Conservation (phyloP, 2,113 vertebrate species). For the Chaetodon auriga region DNA sequence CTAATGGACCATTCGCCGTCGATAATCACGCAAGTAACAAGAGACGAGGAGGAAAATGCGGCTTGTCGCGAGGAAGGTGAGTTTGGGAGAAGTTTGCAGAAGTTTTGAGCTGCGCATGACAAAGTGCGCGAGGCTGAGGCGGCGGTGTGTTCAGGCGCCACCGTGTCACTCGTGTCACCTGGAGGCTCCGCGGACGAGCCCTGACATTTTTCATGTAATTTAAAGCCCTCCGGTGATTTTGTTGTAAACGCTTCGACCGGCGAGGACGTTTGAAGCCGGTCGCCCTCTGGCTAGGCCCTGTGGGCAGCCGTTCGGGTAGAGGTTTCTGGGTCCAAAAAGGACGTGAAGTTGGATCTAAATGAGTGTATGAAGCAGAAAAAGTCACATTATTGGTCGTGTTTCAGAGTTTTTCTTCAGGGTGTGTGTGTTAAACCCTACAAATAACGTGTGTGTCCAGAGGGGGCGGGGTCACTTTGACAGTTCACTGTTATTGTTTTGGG, state of each 20-base stretch:
- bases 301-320: not conserved
- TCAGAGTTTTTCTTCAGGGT: not conserved
- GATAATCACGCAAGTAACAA: conserved; percentile 82
- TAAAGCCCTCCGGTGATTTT: no score
- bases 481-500: conserved; percentile 35
- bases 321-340: no score
- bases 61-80: conserved; percentile 80
- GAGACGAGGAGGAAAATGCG: conserved; percentile 80
- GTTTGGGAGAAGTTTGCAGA: conserved; percentile 68
- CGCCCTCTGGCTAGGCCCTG: not conserved
- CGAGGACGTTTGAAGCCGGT: not conserved
- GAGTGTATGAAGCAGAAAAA: fast-evolving
- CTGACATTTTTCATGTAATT: fast-evolving
- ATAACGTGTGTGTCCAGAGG: not conserved
- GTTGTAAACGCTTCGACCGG: not conserved
- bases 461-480: conserved; percentile 57
- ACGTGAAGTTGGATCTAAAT: not conserved
- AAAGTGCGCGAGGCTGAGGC: conserved; percentile 7
- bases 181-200: not conserved
- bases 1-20: conserved; percentile 81
- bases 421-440: not conserved
- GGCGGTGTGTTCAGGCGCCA: not conserved
- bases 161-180: not conserved
- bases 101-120: conserved; percentile 66
- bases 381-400: not conserved